Evolutionary conservation across 2,113 vertebrate species (phyloP), one percentile per base, ranked within the genome.

Genomic region (Nothocercus julius): DNA sequence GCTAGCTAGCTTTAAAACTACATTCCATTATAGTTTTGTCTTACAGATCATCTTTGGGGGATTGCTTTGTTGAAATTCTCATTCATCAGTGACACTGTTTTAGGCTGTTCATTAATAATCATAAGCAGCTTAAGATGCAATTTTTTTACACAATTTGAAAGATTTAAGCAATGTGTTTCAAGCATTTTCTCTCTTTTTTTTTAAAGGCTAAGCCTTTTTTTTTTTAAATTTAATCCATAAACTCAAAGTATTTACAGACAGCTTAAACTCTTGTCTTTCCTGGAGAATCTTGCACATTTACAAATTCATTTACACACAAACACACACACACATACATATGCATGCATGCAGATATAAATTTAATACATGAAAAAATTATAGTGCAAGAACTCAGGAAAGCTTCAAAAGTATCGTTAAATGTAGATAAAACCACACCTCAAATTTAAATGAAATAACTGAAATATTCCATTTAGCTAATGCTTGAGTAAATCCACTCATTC

Each of bases 1-100:
- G 85, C 74, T 87, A 66, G 53, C 8, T 4, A 89, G 47, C 25
- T 88, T 88, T 88, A 86, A 69, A 66, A 82, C 53, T 58, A 84
- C 77, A 88, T 93, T 94, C 63, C 69, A 62, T 59, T 68, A 75
- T 7, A 81, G 27, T 82, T 94, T 61, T 72, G 34, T 92, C n/a
- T 85, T 78, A 89, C 40, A 83, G 54, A 90, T 85, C 42, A 77
- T 81, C 27, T 79, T 81, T 56, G 54, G 54, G 80, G 66, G 74
- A 96, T 44, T 36, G 69, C 2, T 0, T 49, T 90, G 77, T 76
- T 88, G 19, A 92, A 93, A 76, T 84, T 79, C 69, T 76, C 47
- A 84, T 92, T 82, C 44, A 82, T 82, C 85, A 94, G 0, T 62
- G 44, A 74, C 59, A 85, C 5, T 68, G 28, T 8, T 74, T 95